Conservation (phyloP, 1,140 invertebrate species). For the Euura lappo region DNA sequence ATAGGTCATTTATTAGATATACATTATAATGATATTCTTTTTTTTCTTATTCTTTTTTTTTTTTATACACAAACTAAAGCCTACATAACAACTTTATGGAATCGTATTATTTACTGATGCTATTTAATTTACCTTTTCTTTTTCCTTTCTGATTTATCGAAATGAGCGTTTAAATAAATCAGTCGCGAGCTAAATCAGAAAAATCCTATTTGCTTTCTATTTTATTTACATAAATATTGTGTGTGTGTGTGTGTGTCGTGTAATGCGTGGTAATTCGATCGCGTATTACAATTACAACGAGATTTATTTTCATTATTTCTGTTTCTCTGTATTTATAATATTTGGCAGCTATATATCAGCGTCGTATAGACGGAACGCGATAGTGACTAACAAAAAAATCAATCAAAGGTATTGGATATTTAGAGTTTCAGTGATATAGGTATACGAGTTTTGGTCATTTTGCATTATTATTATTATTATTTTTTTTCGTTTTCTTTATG, state of each 20-base stretch:
- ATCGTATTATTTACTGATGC: constrained; percentile 32
- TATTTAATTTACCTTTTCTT: constrained; percentile 10
- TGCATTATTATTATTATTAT: neutral
- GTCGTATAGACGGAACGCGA: neutral
- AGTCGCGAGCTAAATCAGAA: constrained; percentile 40
- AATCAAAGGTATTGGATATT: neutral
- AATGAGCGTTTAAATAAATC: constrained; percentile 42
- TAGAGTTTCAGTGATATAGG: neutral
- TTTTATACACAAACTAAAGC: constrained; percentile 46
- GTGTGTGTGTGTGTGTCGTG: constrained; percentile 25
- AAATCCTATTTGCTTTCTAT: constrained; percentile 39
- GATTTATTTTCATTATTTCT: constrained; percentile 12
- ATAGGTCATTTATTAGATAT: constrained; percentile 47
- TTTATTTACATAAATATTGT: constrained; percentile 51
- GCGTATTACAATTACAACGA: constrained; percentile 14
- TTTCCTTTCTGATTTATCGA: neutral
- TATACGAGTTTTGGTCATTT: neutral
- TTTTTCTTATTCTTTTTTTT: constrained; percentile 24
- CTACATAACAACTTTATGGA: constrained; percentile 46
- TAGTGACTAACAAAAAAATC: neutral
- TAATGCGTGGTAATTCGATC: constrained; percentile 18
- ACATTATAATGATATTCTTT: constrained; percentile 36
- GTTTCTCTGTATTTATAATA: constrained; percentile 17
- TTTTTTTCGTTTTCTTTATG: too few relatives aligned
- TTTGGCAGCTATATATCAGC: constrained; percentile 22